Base-by-base conservation (phyloP, 2,888 invertebrate genomes). In the Mythimna lalbum region DNA sequence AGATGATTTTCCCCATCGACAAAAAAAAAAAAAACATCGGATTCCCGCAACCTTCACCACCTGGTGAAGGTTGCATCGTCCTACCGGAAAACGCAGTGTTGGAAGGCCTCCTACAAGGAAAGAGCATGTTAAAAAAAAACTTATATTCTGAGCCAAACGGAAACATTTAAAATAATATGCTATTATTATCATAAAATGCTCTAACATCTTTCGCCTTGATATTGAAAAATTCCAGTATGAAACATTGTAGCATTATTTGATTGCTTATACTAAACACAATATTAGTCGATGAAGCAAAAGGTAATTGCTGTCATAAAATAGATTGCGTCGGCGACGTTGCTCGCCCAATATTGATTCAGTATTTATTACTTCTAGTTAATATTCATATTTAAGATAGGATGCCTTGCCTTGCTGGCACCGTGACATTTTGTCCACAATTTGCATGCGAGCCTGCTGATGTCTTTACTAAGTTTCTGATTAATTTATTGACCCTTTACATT, bases 211-310 rank as follows among this genome's bases (percentile, higher is more conserved):
- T 73, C n/a, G 17, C 53, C 27, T 49, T 69, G 52, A n/a, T 59
- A 65, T 33, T 62, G 50, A 63, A 76, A 67, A 62, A 59, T 43
- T n/a, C 62, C 49, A 50, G 50, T 55, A 31, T 23, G 10, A 19
- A 64, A 80, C 81, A 69, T 70, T 66, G 81, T 81, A 81, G 31
- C n/a, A 39, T 43, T 76, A 80, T 78, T 78, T 80, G 31, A 80
- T 53, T 55, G 63, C 62, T 33, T 65, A 59, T 27, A 63, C 31
- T 66, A 81, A 81, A 78, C 47, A 70, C 64, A 76, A 78, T 81
- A 78, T 80, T 76, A 76, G 77, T 52, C 4, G 63, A 49, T 56
- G 49, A 36, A 53, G 70, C 63, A 66, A 59, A 63, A 76, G 23
- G 39, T 80, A 70, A 78, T 81, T 70, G 43, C 70, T 36, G 63